phyloP scores from a whole-genome alignment of 1,140 invertebrate genomes.

The Lordiphosa collinella region DNA sequence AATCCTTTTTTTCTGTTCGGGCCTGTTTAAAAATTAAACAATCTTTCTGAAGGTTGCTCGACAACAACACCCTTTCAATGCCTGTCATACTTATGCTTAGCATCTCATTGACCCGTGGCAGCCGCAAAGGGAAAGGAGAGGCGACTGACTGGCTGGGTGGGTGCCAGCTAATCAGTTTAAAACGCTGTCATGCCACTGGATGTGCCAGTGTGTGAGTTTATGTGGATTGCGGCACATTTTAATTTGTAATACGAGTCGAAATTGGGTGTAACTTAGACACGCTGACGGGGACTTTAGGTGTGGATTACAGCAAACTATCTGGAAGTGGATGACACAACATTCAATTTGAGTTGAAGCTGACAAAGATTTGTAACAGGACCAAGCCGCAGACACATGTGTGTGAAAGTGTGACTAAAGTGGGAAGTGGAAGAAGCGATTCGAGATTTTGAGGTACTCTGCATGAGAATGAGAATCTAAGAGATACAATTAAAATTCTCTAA shows the following conservation, averaged over 20 bases:
- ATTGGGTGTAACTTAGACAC: constrained; percentile 74
- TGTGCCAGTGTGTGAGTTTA: constrained; percentile 10
- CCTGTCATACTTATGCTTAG: constrained; percentile 57
- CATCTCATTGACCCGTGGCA: constrained; percentile 74
- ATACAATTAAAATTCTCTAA: no score
- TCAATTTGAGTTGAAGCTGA: constrained; percentile 6
- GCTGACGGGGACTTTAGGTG: constrained; percentile 51
- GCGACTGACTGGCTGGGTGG: constrained; percentile 5
- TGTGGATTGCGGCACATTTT: constrained; percentile 69
- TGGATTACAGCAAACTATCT: constrained; percentile 57
- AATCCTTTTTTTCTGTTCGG: constrained; percentile 42
- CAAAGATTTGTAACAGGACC: constrained; percentile 12
- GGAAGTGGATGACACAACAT: not conserved
- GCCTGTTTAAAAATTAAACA: constrained; percentile 65
- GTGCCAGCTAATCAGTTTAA: constrained; percentile 70
- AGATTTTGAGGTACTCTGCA: constrained; percentile 12
- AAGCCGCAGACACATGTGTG: constrained; percentile 43
- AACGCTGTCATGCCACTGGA: constrained; percentile 35
- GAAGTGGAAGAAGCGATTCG: not conserved
- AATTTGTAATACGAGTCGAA: constrained; percentile 78
- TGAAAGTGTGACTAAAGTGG: constrained; percentile 53
- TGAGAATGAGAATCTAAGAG: not conserved
- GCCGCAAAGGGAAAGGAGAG: constrained; percentile 31
- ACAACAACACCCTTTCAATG: constrained; percentile 55
- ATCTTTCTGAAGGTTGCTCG: constrained; percentile 47